These are phyloP conservation scores for Thunnus albacares DNA, from an alignment of 2,797 vertebrate species.

Conservation along the genomic window DNA sequence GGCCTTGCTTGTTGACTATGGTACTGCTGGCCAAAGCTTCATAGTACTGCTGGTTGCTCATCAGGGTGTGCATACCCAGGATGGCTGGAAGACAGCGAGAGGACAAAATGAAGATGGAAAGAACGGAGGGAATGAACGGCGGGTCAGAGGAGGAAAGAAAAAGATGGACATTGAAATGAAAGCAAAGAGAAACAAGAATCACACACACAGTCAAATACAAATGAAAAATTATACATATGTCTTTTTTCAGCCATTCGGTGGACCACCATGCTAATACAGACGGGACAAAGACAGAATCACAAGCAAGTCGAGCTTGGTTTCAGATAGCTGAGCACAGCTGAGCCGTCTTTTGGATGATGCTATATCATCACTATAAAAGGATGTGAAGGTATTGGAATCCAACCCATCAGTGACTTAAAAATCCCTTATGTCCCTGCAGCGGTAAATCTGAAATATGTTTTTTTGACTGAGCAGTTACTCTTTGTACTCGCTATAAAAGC, in stretches of 20 bases:
- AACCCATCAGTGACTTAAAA: neutral
- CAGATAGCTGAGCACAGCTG: neutral
- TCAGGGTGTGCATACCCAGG: slow-evolving; percentile 98
- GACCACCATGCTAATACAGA: slow-evolving; percentile 43
- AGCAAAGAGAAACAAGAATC: neutral
- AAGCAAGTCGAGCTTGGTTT: slow-evolving; percentile 10
- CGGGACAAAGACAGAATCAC: slow-evolving; percentile 15
- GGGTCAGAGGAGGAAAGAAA: neutral
- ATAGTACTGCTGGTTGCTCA: slow-evolving; percentile 99
- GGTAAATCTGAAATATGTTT: neutral
- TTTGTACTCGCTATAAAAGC: neutral
- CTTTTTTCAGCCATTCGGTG: slow-evolving; percentile 10
- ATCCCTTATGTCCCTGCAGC: neutral
- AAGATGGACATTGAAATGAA: neutral
- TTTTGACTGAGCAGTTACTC: neutral
- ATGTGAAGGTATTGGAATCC: neutral
- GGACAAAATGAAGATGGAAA: slow-evolving; percentile 41
- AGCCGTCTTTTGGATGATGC: neutral
- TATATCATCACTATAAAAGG: neutral
- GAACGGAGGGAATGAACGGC: neutral
- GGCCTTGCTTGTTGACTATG: slow-evolving; percentile 98
- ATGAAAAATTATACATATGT: neutral
- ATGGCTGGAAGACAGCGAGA: slow-evolving; percentile 88
- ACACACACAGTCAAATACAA: neutral
- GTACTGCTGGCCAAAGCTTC: slow-evolving; percentile 96